A percentile compares a stretch with the other conserved stretches of the same genome.
phyloP scores from a whole-genome alignment of 2,888 invertebrate genomes.

The Drosophila melanosoma region DNA sequence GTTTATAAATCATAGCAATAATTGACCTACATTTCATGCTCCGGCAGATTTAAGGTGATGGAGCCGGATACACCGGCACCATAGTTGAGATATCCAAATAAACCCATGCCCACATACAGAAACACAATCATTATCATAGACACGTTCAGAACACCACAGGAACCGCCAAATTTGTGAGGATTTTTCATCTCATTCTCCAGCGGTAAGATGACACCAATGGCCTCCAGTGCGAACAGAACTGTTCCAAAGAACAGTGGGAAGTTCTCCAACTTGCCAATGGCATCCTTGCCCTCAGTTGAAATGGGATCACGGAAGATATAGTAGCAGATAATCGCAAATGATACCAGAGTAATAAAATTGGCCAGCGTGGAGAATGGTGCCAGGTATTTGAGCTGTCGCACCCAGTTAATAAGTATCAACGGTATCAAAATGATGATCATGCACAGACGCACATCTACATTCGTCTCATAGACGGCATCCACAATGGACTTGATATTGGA shows the following conservation, averaged over 20 bases:
- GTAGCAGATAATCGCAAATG: conserved; percentile 94
- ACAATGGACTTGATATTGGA: conserved; percentile 91
- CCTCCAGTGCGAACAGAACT: conserved; percentile 97
- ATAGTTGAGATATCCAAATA: conserved; percentile 95
- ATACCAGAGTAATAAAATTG: conserved; percentile 92
- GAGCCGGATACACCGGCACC: conserved; percentile 90
- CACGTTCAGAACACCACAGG: conserved; percentile 93
- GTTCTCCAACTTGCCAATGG: conserved; percentile 88
- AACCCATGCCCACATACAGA: conserved; percentile 95
- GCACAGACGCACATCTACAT: conserved; percentile 87
- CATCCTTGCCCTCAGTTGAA: conserved; percentile 87
- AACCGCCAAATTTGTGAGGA: conserved; percentile 92
- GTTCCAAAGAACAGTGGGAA: conserved; percentile 98
- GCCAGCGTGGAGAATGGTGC: conserved; percentile 96
- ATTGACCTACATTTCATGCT: conserved; percentile 87
- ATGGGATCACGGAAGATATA: conserved; percentile 92
- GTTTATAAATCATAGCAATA: too few relatives aligned
- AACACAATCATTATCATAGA: conserved; percentile 92
- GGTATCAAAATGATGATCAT: conserved; percentile 91
- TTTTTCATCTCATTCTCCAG: conserved; percentile 97
- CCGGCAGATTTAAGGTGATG: conserved; percentile 94
- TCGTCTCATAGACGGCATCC: conserved; percentile 85
- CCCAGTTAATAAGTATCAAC: conserved; percentile 91
- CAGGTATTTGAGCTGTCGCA: conserved; percentile 92
- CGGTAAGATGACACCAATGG: conserved; percentile 93